Conservation (phyloP, 2,888 invertebrate species). For the Chorisops tibialis region DNA sequence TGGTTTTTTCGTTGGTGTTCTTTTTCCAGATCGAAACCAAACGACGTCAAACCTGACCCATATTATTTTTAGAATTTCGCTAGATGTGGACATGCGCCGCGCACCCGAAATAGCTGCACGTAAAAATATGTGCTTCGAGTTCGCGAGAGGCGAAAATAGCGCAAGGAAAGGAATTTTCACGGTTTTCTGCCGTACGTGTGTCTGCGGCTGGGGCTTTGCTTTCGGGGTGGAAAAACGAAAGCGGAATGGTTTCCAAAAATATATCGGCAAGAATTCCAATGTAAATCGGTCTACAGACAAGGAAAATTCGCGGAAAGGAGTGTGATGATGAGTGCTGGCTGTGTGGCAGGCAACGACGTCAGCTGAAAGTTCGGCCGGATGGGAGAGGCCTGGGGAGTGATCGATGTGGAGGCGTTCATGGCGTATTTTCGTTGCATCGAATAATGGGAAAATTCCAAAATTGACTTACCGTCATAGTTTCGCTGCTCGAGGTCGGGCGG, state of each 20-base stretch:
- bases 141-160: conserved; percentile 24
- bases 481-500: conserved; percentile 71
- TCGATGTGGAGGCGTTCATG: conserved; percentile 12
- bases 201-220: no score
- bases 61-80: conserved; percentile 30
- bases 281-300: not conserved
- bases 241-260: conserved; percentile 3
- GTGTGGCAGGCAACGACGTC: not conserved
- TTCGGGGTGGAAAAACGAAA: no score
- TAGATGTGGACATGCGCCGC: conserved; percentile 31
- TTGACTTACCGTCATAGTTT: conserved; percentile 77
- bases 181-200: conserved; percentile 26
- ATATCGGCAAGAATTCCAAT: not conserved
- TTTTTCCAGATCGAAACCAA: not conserved
- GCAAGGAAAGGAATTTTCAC: conserved; percentile 30
- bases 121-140: conserved; percentile 20
- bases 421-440: conserved; percentile 16
- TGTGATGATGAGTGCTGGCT: not conserved
- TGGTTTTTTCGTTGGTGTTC: no score
- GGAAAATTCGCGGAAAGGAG: not conserved
- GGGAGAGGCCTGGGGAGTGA: conserved; percentile 1
- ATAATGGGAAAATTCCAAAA: conserved; percentile 22
- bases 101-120: conserved; percentile 27
- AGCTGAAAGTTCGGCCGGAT: not conserved
- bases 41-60: conserved; percentile 27